Conservation (phyloP, 1,140 invertebrate genomes). For the Hirudo medicinalis region DNA sequence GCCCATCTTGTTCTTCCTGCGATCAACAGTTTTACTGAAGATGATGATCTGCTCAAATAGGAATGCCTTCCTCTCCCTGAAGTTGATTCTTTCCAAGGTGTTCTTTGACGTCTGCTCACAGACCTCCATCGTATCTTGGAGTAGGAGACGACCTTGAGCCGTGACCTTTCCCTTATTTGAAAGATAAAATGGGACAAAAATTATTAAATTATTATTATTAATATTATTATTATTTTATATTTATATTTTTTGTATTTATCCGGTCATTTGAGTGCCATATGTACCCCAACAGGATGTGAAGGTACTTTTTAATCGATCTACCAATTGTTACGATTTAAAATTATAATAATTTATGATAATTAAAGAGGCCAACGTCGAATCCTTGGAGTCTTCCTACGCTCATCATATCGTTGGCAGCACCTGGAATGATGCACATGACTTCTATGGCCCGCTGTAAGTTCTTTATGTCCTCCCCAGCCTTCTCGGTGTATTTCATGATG, state of each 20-base stretch:
- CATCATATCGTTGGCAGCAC: slow-evolving; percentile 98
- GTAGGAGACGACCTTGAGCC: slow-evolving; percentile 82
- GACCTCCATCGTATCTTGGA: slow-evolving; percentile 75
- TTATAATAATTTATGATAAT: slow-evolving; percentile 1
- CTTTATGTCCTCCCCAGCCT: slow-evolving; percentile 49
- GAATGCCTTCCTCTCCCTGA: slow-evolving; percentile 85
- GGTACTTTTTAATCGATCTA: too few species aligned
- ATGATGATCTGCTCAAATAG: slow-evolving; percentile 96
- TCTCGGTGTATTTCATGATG: slow-evolving; percentile 49
- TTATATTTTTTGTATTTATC: too few species aligned
- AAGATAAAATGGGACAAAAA: too few species aligned
- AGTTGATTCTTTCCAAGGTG: slow-evolving; percentile 40
- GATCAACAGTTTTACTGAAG: slow-evolving; percentile 84
- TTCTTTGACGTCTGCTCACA: slow-evolving; percentile 42
- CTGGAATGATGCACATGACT: slow-evolving; percentile 75
- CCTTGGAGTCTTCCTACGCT: slow-evolving; percentile 89
- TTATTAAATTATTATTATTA: too few species aligned
- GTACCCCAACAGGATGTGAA: too few species aligned
- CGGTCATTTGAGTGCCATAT: too few species aligned
- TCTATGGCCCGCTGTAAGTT: slow-evolving; percentile 57
- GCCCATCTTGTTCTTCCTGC: slow-evolving; percentile 71
- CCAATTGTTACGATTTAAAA: background rate
- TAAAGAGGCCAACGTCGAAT: slow-evolving; percentile 62
- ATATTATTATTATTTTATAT: background rate
- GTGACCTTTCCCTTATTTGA: slow-evolving; percentile 95